phyloP scores from a whole-genome alignment of 2,888 invertebrate species.

The Tetragnatha montana region DNA sequence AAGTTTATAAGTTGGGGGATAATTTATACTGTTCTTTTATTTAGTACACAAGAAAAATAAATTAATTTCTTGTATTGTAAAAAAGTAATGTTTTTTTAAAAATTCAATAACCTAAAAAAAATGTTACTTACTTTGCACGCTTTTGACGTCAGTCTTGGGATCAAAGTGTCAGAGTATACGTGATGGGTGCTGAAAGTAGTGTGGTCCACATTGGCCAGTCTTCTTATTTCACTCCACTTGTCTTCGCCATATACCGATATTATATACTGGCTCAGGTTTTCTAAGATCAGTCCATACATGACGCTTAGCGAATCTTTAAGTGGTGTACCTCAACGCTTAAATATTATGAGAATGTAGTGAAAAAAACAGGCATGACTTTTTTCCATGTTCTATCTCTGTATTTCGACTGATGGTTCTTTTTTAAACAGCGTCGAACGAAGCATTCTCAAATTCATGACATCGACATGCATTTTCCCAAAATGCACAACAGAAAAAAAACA shows the following conservation, averaged over 20 bases:
- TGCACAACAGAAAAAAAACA: background rate
- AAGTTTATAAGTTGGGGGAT: too few species aligned
- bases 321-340: background rate
- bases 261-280: conserved; percentile 94
- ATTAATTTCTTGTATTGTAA: too few species aligned
- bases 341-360: background rate
- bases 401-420: background rate
- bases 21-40: too few species aligned
- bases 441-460: background rate
- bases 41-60: too few species aligned
- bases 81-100: too few species aligned
- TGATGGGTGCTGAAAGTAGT: conserved; percentile 87
- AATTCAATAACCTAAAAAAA: too few species aligned
- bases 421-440: background rate
- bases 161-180: conserved; percentile 92
- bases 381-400: background rate
- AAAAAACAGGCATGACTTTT: background rate
- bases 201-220: conserved; percentile 89
- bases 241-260: conserved; percentile 95
- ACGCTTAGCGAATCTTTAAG: background rate
- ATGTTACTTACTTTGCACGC: conserved; percentile 84
- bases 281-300: conserved; percentile 97
- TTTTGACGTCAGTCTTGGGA: conserved; percentile 88
- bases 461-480: conserved; percentile 29
- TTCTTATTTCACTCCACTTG: conserved; percentile 92